These are phyloP conservation scores for Erpornis zantholeuca DNA, from an alignment of 2,113 vertebrate genomes.

Conservation along the genomic window DNA sequence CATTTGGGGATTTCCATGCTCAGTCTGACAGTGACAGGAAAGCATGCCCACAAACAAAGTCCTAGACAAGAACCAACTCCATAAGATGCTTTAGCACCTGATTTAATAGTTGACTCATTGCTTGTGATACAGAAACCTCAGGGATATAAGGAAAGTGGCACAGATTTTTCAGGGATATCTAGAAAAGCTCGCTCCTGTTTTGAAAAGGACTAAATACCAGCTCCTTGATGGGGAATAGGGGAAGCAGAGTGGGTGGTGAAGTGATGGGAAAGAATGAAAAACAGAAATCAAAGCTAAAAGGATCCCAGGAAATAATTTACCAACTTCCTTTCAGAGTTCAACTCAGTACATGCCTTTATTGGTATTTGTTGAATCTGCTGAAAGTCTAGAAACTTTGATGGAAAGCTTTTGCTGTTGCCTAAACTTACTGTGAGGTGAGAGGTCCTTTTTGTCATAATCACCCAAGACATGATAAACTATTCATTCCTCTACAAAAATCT, in stretches of 20 bases:
- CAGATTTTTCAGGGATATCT: not conserved
- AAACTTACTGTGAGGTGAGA: not conserved
- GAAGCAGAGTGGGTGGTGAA: not conserved
- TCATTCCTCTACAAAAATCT: not conserved
- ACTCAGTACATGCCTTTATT: not conserved
- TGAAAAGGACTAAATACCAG: not conserved
- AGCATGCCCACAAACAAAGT: rapidly evolving
- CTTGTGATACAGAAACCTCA: not conserved
- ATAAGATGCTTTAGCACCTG: not conserved
- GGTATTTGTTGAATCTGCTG: not conserved
- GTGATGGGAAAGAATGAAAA: not conserved
- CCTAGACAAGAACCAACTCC: not conserved
- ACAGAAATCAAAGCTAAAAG: not conserved
- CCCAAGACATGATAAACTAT: not conserved
- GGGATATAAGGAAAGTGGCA: not conserved
- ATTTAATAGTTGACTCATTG: not conserved
- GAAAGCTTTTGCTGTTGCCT: not conserved
- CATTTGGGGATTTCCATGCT: not conserved
- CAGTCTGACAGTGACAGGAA: not conserved
- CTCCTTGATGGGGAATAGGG: rapidly evolving
- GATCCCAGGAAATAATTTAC: not conserved
- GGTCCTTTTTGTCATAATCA: not conserved
- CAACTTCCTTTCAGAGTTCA: not conserved
- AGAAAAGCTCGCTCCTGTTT: not conserved
- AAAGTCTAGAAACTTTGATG: not conserved